These are phyloP conservation scores for Hydrozoanthus gracilis DNA, from an alignment of 92 coral and sea anemone genomes.

Conservation along the genomic window DNA sequence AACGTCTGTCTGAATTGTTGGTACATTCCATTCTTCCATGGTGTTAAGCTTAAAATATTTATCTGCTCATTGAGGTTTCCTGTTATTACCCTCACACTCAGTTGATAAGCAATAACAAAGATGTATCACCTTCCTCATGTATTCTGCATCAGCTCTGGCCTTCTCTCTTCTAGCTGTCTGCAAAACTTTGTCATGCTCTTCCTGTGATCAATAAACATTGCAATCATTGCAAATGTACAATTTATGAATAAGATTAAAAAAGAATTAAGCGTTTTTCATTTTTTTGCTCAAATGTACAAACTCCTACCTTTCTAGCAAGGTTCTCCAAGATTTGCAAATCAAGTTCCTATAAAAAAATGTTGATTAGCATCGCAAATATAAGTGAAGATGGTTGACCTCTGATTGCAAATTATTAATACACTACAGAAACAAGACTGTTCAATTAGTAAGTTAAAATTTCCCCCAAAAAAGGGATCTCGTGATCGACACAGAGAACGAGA, in stretches of 20 bases:
- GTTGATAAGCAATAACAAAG: background rate
- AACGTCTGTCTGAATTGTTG: too few species aligned
- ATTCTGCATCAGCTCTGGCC: constrained; percentile 95
- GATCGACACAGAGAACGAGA: too few species aligned
- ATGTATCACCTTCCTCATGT: constrained; percentile 85
- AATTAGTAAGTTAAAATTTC: too few species aligned
- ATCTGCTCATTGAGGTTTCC: too few species aligned
- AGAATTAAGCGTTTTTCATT: background rate
- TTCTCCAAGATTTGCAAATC: constrained; percentile 88
- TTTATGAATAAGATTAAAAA: background rate
- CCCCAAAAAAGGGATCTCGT: too few species aligned
- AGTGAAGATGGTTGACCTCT: too few species aligned
- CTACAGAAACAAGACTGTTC: background rate
- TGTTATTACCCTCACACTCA: background rate
- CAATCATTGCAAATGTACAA: background rate
- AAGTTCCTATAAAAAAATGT: constrained; percentile 74
- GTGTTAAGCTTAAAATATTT: too few species aligned
- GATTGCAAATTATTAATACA: too few species aligned
- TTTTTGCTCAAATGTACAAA: background rate
- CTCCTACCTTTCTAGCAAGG: constrained; percentile 51
- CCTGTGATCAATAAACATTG: constrained; percentile 46
- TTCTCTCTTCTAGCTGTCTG: constrained; percentile 93
- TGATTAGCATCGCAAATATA: background rate
- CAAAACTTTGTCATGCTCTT: constrained; percentile 77
- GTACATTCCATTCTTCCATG: too few species aligned